Evolutionary conservation across 2,888 invertebrate species (phyloP).

Genomic region (Limnephilus lunatus): DNA sequence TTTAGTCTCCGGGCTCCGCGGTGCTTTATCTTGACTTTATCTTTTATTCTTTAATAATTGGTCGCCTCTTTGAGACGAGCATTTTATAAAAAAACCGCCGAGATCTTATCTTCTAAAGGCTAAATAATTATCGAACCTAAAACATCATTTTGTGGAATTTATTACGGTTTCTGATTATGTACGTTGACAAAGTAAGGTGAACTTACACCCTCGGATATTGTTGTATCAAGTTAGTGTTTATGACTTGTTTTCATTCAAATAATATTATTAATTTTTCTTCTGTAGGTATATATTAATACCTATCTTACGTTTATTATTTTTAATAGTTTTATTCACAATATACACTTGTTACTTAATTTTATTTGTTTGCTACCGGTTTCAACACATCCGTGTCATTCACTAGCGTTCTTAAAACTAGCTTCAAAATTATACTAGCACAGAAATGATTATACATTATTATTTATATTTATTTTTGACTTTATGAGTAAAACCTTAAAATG

Average conservation of each 20-base stretch:
- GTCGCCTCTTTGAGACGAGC: neutral
- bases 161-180: neutral
- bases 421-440: no score
- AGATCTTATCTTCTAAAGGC: neutral
- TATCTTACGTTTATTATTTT: no score
- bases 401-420: no score
- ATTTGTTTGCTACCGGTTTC: no score
- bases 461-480: no score
- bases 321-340: no score
- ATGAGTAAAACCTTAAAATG: no score
- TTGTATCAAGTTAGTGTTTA: no score
- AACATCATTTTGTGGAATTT: neutral
- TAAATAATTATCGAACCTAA: neutral
- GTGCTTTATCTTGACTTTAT: neutral
- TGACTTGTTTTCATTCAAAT: neutral
- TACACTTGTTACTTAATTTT: no score
- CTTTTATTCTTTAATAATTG: neutral
- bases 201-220: neutral
- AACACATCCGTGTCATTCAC: no score
- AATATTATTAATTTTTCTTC: neutral
- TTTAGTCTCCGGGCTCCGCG: neutral
- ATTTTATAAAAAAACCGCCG: neutral
- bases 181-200: neutral
- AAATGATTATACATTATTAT: no score
- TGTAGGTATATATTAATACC: neutral